Evolutionary conservation across 2,113 vertebrate species (phyloP).

Genomic region (Chloebia gouldiae): DNA sequence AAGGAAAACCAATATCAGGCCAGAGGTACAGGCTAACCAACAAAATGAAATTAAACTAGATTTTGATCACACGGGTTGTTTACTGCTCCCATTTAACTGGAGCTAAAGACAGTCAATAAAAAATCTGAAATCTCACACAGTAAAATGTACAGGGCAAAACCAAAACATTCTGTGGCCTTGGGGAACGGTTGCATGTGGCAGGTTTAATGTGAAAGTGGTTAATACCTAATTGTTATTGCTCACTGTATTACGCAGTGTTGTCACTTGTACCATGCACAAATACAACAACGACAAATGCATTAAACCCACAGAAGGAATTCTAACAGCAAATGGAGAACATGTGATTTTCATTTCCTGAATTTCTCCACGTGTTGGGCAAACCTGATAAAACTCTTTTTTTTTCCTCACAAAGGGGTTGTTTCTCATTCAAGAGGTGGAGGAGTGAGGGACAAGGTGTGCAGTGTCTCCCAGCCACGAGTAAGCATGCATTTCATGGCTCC

Average conservation of each 20-base stretch:
- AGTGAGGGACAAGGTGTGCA: constrained; percentile 50
- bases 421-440: constrained; percentile 32
- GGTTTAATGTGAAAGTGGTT: constrained; percentile 34
- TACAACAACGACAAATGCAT: constrained; percentile 58
- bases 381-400: not conserved
- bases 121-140: not conserved
- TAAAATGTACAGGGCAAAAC: not conserved
- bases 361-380: constrained; percentile 24
- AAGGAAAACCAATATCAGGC: constrained; percentile 1
- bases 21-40: constrained; percentile 28
- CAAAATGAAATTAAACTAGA: not conserved
- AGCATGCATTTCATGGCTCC: constrained; percentile 56
- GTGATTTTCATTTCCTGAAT: constrained; percentile 28
- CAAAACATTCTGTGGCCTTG: constrained; percentile 10
- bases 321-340: not conserved
- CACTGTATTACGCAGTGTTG: constrained; percentile 58
- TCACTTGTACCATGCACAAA: constrained; percentile 69
- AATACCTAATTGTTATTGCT: constrained; percentile 62
- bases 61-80: not conserved
- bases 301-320: constrained; percentile 45
- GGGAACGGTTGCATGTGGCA: constrained; percentile 34
- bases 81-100: constrained; percentile 22
- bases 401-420: constrained; percentile 30
- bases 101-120: constrained; percentile 27
- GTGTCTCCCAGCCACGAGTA: constrained; percentile 43